These are phyloP conservation scores for Gisinianus flammeolus DNA, from an alignment of 2,888 invertebrate species.

Conservation along the genomic window DNA sequence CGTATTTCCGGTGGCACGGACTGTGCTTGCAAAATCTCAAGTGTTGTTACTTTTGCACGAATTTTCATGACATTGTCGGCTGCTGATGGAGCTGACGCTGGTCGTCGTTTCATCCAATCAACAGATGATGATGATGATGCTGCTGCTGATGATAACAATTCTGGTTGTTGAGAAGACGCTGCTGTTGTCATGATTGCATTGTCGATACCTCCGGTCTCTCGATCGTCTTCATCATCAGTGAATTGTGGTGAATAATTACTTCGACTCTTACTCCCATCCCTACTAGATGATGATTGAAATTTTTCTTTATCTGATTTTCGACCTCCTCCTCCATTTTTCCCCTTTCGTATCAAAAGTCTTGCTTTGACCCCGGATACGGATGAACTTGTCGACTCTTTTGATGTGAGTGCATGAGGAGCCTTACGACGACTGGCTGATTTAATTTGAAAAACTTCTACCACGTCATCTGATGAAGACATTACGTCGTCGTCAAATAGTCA, in stretches of 20 bases:
- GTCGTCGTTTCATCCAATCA: background rate
- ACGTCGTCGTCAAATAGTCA: constrained; percentile 14
- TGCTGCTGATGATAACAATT: background rate
- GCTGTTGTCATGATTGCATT: constrained; percentile 21
- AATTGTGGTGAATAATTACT: constrained; percentile 44
- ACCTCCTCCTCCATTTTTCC: constrained; percentile 34
- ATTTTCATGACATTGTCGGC: constrained; percentile 44
- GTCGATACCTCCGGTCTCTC: constrained; percentile 34
- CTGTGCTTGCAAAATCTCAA: constrained; percentile 53
- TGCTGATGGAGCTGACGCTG: background rate
- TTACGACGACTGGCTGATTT: constrained; percentile 39
- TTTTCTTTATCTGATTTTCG: constrained; percentile 32
- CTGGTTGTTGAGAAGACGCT: background rate
- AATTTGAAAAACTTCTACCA: constrained; percentile 48
- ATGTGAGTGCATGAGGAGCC: background rate
- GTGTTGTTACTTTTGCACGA: constrained; percentile 57
- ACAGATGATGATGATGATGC: background rate
- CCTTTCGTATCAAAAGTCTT: constrained; percentile 51
- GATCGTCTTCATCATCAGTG: constrained; percentile 45
- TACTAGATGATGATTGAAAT: constrained; percentile 16
- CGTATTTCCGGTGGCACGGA: constrained; percentile 25
- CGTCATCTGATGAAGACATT: constrained; percentile 49
- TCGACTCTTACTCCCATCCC: background rate
- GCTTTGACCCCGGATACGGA: constrained; percentile 51
- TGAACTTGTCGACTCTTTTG: constrained; percentile 11